Conservation (phyloP, 2,113 vertebrate genomes). For the Sylvietta virens region DNA sequence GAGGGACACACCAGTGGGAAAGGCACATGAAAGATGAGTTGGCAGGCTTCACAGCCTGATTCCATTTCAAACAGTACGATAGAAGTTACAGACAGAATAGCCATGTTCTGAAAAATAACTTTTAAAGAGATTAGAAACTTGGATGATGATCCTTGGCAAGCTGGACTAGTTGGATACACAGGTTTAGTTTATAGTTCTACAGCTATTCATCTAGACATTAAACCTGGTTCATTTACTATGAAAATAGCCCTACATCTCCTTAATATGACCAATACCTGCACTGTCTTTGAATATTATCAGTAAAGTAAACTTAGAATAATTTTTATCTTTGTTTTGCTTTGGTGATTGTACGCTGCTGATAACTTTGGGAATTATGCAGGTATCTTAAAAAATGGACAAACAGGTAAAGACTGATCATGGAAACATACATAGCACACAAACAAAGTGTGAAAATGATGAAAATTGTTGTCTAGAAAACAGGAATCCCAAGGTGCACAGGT, state of each 20-base stretch:
- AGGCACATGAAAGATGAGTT: constrained; percentile 41
- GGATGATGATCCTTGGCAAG: background rate
- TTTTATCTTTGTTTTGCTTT: background rate
- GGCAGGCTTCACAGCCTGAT: background rate
- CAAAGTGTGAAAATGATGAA: background rate
- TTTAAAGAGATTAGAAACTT: background rate
- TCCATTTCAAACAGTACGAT: background rate
- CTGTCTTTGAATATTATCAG: background rate
- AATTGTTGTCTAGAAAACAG: background rate
- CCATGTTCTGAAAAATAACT: background rate
- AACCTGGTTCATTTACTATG: background rate
- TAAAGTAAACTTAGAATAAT: background rate
- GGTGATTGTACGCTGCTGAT: fast-evolving
- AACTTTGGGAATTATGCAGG: background rate
- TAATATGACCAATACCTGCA: background rate
- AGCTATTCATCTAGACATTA: background rate
- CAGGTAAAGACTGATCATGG: background rate
- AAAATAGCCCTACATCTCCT: background rate
- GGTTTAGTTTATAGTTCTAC: background rate
- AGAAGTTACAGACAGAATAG: background rate
- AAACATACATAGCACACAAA: background rate
- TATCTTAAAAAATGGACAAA: background rate
- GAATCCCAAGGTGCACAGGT: fast-evolving
- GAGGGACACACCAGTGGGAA: constrained; percentile 11
- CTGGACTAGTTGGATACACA: background rate